Evolutionary conservation across 2,113 vertebrate genomes (phyloP).

Genomic region (Mesoclemmys tuberculata): DNA sequence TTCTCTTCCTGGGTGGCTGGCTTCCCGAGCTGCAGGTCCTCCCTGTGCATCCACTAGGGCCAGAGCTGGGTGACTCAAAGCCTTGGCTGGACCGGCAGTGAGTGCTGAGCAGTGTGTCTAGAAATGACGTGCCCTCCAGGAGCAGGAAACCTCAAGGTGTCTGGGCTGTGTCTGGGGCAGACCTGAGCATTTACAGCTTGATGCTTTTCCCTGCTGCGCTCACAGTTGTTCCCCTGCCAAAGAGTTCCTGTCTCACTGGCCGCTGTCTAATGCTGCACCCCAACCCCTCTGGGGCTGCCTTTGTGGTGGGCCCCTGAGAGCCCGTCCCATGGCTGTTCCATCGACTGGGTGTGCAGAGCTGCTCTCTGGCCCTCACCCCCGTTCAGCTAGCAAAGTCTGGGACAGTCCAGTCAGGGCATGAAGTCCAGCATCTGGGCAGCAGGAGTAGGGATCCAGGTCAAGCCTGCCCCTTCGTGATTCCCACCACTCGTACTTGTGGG

Average conservation of each 20-base stretch:
- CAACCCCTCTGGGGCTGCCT: neutral
- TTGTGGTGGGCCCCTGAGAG: neutral
- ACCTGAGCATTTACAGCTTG: neutral
- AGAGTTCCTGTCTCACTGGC: neutral
- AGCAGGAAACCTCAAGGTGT: neutral
- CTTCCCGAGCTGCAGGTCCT: neutral
- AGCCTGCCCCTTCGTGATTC: neutral
- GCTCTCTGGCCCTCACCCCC: neutral
- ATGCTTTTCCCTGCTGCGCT: neutral
- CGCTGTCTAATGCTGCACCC: neutral
- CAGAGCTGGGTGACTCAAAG: neutral
- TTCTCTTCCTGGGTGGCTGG: neutral
- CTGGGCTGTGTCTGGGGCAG: neutral
- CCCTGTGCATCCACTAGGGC: neutral
- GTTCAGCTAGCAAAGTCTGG: neutral
- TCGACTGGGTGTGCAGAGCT: neutral
- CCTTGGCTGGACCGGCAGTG: neutral
- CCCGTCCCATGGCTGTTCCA: rapidly evolving
- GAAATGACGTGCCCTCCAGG: neutral
- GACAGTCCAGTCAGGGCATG: neutral
- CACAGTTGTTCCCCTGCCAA: neutral
- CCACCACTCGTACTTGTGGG: neutral
- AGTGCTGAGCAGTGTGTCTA: neutral
- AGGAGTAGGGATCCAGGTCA: neutral
- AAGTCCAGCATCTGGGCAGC: neutral